A percentile compares a stretch with the other conserved stretches of the same genome.
These are phyloP conservation scores for Meteorus sp. DNA, from an alignment of 1,140 invertebrate species.

Conservation along the genomic window DNA sequence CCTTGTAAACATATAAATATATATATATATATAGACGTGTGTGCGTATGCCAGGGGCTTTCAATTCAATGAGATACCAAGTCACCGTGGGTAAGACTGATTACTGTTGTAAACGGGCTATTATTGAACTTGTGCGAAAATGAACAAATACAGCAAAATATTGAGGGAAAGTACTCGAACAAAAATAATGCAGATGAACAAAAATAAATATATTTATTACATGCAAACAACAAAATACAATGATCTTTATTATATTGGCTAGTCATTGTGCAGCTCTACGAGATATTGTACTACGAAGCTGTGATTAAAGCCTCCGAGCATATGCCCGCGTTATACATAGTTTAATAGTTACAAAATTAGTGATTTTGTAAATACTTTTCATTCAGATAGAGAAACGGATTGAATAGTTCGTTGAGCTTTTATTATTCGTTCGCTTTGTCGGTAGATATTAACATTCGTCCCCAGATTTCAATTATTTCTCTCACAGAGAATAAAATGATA, in stretches of 20 bases:
- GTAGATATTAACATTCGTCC: too few species aligned
- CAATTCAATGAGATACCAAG: constrained; percentile 40
- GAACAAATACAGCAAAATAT: constrained; percentile 19
- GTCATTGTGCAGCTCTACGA: constrained; percentile 55
- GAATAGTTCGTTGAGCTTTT: constrained; percentile 28
- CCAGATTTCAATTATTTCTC: too few species aligned
- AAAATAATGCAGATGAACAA: constrained; percentile 5
- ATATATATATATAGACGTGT: constrained; percentile 29
- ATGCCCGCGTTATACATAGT: constrained; percentile 50
- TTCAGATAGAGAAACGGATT: too few species aligned
- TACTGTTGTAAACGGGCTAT: constrained; percentile 26
- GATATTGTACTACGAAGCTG: constrained; percentile 52
- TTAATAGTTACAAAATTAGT: constrained; percentile 33
- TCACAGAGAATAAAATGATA: too few species aligned
- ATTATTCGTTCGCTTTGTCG: not conserved
- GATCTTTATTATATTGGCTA: constrained; percentile 53
- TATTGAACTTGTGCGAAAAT: constrained; percentile 15
- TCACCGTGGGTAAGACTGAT: constrained; percentile 50
- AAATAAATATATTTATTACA: not conserved
- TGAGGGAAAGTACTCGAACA: constrained; percentile 21
- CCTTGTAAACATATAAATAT: not conserved
- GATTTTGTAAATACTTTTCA: constrained; percentile 3
- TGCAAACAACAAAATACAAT: constrained; percentile 41
- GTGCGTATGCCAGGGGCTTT: constrained; percentile 48
- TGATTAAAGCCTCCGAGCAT: constrained; percentile 57